Conservation (phyloP, 2,888 invertebrate genomes). For the Prosopocoilus inquinatus region DNA sequence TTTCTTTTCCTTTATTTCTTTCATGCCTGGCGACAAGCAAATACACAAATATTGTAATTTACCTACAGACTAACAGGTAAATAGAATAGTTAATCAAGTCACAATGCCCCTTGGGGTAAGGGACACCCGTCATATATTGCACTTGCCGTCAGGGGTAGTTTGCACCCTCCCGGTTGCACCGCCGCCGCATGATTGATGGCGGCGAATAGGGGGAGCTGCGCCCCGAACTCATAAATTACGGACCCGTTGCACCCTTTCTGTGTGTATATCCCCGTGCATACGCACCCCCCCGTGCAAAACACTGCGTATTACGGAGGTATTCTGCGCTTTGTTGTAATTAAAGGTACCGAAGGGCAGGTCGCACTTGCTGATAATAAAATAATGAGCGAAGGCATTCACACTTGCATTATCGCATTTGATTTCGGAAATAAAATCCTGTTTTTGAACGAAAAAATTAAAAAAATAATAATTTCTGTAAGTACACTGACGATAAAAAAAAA, state of each 20-base stretch:
- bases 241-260: constrained; percentile 42
- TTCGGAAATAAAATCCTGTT: too few relatives aligned
- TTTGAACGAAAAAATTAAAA: too few relatives aligned
- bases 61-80: constrained; percentile 22
- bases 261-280: constrained; percentile 6
- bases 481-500: too few relatives aligned
- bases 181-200: constrained; percentile 51
- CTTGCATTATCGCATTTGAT: too few relatives aligned
- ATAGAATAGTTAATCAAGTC: constrained; percentile 27
- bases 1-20: too few relatives aligned
- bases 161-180: constrained; percentile 37
- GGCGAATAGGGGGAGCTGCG: constrained; percentile 46
- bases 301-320: constrained; percentile 6
- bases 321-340: constrained; percentile 12
- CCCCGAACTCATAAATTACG: constrained; percentile 50
- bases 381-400: neutral
- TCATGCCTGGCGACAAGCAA: neutral
- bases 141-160: constrained; percentile 38
- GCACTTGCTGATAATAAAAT: constrained; percentile 9
- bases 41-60: neutral
- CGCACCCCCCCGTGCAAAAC: constrained; percentile 12
- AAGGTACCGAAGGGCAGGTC: constrained; percentile 9
- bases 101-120: constrained; percentile 19
- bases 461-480: too few relatives aligned
- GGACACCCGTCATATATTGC: constrained; percentile 42